These are phyloP conservation scores for Plectropomus leopardus DNA, from an alignment of 2,113 vertebrate species.

Conservation along the genomic window DNA sequence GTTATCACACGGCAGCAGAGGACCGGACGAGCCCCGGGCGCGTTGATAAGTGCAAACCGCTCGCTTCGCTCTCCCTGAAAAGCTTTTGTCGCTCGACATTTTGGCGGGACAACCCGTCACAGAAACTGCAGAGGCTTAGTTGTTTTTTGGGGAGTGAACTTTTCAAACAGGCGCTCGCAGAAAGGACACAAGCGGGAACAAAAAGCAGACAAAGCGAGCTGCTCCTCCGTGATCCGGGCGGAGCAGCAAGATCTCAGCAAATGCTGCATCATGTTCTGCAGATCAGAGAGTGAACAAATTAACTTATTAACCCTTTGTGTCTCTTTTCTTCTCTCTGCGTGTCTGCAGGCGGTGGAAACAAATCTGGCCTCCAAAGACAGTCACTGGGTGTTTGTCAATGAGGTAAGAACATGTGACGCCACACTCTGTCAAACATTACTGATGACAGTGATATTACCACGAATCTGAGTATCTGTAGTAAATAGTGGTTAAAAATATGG, in stretches of 20 bases:
- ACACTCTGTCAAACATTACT: too few species aligned
- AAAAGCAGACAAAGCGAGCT: not conserved
- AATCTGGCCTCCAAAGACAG: conserved; percentile 99
- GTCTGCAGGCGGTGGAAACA: conserved; percentile 95
- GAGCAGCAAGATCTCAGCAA: not conserved
- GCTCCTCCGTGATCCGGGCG: not conserved
- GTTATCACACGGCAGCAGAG: conserved; percentile 27
- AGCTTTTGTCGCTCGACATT: conserved; percentile 10
- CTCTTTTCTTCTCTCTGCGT: conserved; percentile 34
- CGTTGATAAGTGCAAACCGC: conserved; percentile 25
- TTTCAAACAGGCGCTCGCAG: conserved; percentile 10
- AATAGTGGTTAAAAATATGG: too few species aligned
- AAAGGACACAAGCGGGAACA: conserved; percentile 6
- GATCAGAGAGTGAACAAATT: not conserved
- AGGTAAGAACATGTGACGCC: conserved; percentile 86
- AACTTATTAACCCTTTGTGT: not conserved
- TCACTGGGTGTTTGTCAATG: conserved; percentile 99
- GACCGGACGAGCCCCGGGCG: not conserved
- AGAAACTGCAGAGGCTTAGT: not conserved
- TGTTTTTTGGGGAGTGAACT: conserved; percentile 29
- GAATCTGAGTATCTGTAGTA: too few species aligned
- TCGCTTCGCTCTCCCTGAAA: conserved; percentile 5
- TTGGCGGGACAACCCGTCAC: not conserved
- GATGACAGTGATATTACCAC: too few species aligned
- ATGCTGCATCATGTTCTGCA: not conserved